These are phyloP conservation scores for Amphiura filiformis DNA, from an alignment of 35 echinoderm and acorn worm species.

Conservation along the genomic window DNA sequence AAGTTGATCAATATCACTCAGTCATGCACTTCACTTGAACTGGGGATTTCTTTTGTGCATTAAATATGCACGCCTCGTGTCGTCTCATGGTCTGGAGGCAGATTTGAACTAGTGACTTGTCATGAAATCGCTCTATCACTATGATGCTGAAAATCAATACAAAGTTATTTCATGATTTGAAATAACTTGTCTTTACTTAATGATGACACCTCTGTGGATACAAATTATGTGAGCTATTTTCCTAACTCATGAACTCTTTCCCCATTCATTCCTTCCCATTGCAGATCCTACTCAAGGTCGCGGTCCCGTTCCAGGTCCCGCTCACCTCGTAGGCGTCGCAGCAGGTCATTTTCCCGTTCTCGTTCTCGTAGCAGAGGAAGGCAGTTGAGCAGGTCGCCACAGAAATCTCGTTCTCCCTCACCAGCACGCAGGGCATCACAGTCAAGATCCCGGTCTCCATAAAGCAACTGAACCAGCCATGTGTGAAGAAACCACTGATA, in stretches of 20 bases:
- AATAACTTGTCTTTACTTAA: too few species aligned
- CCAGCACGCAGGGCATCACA: slow-evolving; percentile 1
- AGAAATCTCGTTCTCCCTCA: background rate
- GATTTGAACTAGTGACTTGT: too few species aligned
- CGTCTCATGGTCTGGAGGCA: too few species aligned
- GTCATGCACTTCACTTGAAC: too few species aligned
- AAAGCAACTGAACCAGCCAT: too few species aligned
- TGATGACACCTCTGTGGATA: background rate
- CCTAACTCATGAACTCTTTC: background rate
- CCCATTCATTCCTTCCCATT: background rate
- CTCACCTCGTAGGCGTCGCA: slow-evolving; percentile 8
- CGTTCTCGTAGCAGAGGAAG: slow-evolving; percentile 13
- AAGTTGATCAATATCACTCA: too few species aligned
- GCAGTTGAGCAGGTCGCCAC: background rate
- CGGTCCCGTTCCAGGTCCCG: slow-evolving; percentile 28
- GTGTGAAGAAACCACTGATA: too few species aligned
- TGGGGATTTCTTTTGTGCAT: too few species aligned
- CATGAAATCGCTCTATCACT: too few species aligned
- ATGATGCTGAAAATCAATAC: too few species aligned
- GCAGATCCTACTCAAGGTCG: background rate
- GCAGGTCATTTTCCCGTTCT: slow-evolving; percentile 20
- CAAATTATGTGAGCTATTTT: background rate
- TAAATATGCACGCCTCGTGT: too few species aligned
- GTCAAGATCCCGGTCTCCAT: slow-evolving; percentile 41
- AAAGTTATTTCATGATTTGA: too few species aligned